phyloP scores from a whole-genome alignment of 2,113 vertebrate species.

The Anhinga rufa region DNA sequence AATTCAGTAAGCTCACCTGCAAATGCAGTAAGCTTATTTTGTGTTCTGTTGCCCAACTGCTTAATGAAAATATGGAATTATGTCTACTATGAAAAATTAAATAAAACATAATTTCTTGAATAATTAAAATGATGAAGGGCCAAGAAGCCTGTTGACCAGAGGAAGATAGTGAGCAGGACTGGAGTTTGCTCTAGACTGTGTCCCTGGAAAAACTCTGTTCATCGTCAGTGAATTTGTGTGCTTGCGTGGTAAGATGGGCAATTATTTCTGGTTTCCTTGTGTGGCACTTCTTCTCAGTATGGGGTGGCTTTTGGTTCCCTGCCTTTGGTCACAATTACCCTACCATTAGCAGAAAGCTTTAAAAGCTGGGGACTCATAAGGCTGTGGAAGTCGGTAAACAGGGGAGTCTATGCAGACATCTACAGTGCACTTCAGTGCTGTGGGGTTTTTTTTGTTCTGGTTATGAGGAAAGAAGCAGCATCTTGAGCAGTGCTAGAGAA shows the following conservation, averaged over 20 bases:
- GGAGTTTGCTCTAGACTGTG: not conserved
- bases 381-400: not conserved
- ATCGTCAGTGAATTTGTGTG: not conserved
- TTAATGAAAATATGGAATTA: not conserved
- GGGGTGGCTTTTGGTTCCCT: not conserved
- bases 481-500: not conserved
- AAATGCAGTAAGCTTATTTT: not conserved
- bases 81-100: not conserved
- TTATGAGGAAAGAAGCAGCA: not conserved
- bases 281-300: not conserved
- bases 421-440: not conserved
- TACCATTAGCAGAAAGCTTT: not conserved
- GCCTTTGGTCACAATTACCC: not conserved
- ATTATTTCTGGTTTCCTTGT: not conserved
- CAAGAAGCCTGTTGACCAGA: not conserved
- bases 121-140: not conserved
- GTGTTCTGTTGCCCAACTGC: not conserved
- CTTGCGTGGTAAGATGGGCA: not conserved
- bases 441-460: not conserved
- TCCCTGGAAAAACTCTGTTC: not conserved
- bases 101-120: not conserved
- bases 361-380: not conserved
- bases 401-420: rapidly evolving
- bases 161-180: not conserved
- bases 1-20: not conserved